A percentile compares a stretch with the other conserved stretches of the same genome.
Conservation (phyloP, 1,140 invertebrate species). For the Uloborus diversus region DNA sequence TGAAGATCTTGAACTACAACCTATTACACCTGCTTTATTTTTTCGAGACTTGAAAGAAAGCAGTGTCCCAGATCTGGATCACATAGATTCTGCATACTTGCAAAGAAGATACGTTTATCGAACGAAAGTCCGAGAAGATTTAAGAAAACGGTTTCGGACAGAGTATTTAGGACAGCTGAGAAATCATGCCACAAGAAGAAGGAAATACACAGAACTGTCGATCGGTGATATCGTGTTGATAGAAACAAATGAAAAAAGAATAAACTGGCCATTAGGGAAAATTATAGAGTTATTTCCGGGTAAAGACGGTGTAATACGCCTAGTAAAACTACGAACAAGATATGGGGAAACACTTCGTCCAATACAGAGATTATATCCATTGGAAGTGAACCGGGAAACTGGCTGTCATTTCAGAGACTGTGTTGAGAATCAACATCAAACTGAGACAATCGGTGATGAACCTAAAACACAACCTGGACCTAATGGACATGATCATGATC, state of each 20-base stretch:
- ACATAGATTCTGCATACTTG: not conserved
- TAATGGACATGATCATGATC: too few species aligned
- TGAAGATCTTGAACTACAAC: constrained; percentile 12
- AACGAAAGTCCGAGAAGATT: not conserved
- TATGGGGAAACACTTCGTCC: too few species aligned
- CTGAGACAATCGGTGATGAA: too few species aligned
- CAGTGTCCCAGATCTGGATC: not conserved
- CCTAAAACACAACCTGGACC: too few species aligned
- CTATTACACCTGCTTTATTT: not conserved
- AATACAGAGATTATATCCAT: too few species aligned
- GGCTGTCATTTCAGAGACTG: too few species aligned
- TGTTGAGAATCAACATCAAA: too few species aligned
- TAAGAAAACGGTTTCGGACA: not conserved
- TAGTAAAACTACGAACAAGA: too few species aligned
- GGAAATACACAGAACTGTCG: not conserved
- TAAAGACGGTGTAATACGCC: too few species aligned
- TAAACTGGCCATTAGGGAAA: not conserved
- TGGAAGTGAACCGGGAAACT: too few species aligned
- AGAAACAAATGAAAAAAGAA: not conserved
- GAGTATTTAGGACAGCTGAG: not conserved
- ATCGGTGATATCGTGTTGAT: not conserved
- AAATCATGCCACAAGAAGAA: not conserved
- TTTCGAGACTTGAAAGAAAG: not conserved
- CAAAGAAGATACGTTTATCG: not conserved
- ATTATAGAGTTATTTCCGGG: too few species aligned